Conservation (phyloP, 2,113 vertebrate species). For the Pyxicephalus adspersus region DNA sequence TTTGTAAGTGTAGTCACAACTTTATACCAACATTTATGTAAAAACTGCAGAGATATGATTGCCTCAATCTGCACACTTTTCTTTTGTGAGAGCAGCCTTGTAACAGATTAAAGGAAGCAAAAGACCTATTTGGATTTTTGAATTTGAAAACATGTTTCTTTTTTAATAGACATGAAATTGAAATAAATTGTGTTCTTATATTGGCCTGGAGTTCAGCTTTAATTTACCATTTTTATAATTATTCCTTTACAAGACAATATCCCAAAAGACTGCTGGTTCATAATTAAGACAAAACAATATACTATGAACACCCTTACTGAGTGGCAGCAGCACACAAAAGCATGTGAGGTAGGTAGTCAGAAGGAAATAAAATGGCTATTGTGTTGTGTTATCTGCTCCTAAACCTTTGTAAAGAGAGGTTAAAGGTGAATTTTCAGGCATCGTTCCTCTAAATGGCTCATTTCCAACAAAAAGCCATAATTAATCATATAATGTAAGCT, state of each 20-base stretch:
- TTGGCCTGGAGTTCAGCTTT: neutral
- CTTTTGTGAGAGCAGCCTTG: too few relatives aligned
- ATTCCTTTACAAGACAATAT: neutral
- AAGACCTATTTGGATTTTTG: too few relatives aligned
- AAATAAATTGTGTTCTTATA: too few relatives aligned
- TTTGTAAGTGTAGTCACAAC: too few relatives aligned
- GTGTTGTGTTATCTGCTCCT: constrained; percentile 72
- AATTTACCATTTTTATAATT: constrained; percentile 4
- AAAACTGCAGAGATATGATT: too few relatives aligned
- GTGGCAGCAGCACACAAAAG: constrained; percentile 77
- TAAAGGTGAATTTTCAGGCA: constrained; percentile 72
- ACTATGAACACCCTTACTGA: constrained; percentile 71
- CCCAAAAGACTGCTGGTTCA: neutral
- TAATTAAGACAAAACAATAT: constrained; percentile 37
- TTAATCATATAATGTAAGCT: constrained; percentile 67
- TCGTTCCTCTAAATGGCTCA: constrained; percentile 73
- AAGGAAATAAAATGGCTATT: constrained; percentile 71
- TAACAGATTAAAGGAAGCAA: too few relatives aligned
- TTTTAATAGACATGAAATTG: too few relatives aligned
- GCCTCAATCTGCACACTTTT: too few relatives aligned
- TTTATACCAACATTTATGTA: too few relatives aligned
- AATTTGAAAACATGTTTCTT: too few relatives aligned
- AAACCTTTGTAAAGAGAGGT: constrained; percentile 73
- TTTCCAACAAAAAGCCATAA: constrained; percentile 71
- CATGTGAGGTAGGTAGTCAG: constrained; percentile 73